Evolutionary conservation across 1,140 invertebrate genomes (phyloP).

Genomic region (Rhynchophorus ferrugineus): DNA sequence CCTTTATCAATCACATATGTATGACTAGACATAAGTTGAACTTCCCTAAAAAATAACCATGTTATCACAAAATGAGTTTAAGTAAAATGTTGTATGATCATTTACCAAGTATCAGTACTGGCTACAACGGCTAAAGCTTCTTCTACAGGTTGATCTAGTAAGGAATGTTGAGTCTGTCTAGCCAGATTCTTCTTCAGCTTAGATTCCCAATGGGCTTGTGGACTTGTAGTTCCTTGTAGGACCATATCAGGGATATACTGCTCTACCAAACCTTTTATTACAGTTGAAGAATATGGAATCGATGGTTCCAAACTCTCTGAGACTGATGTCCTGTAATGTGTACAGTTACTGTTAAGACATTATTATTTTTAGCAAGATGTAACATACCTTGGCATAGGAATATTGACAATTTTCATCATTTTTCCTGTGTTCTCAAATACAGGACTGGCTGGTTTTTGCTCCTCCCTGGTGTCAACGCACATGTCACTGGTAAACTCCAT

Average conservation of each 20-base stretch:
- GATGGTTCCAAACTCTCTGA: neutral
- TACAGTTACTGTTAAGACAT: neutral
- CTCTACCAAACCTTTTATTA: constrained; percentile 41
- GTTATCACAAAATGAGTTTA: too few relatives aligned
- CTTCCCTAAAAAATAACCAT: constrained; percentile 47
- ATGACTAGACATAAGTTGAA: constrained; percentile 49
- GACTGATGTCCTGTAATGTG: constrained; percentile 6
- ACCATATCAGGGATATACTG: constrained; percentile 72
- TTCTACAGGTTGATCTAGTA: constrained; percentile 58
- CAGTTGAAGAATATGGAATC: constrained; percentile 10
- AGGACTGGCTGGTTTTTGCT: constrained; percentile 8
- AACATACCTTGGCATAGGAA: constrained; percentile 52
- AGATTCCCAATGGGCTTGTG: constrained; percentile 46
- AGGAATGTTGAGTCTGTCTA: constrained; percentile 50
- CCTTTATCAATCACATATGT: constrained; percentile 41
- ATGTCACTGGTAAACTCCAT: constrained; percentile 56
- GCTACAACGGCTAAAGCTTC: constrained; percentile 78
- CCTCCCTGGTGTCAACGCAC: constrained; percentile 33
- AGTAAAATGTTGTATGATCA: too few relatives aligned
- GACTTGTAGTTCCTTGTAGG: constrained; percentile 52
- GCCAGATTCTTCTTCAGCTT: constrained; percentile 47
- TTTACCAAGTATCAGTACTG: constrained; percentile 76
- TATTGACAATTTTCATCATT: constrained; percentile 47
- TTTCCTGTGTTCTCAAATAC: neutral
- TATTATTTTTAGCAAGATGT: neutral